Evolutionary conservation across 2,113 vertebrate species (phyloP).

Genomic region (Theristicus caerulescens): DNA sequence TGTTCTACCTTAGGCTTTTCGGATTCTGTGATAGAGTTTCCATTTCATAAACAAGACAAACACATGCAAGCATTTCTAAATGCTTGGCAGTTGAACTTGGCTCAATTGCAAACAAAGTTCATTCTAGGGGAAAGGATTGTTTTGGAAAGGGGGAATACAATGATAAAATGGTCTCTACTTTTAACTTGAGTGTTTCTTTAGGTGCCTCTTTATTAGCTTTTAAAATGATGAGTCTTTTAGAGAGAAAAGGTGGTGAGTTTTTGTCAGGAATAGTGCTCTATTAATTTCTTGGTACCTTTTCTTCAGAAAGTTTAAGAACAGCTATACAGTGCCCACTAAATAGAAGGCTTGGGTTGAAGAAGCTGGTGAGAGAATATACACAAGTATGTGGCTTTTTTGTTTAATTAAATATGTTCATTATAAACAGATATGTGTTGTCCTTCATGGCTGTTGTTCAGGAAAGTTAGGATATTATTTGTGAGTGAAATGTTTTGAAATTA

Average conservation of each 20-base stretch:
- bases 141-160: conserved; percentile 28
- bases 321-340: neutral
- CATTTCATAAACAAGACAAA: conserved; percentile 19
- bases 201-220: neutral
- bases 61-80: conserved; percentile 47
- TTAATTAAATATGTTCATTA: neutral
- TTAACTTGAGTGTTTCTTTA: neutral
- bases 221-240: neutral
- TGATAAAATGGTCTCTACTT: conserved; percentile 6
- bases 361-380: neutral
- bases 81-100: conserved; percentile 55
- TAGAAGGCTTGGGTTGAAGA: neutral
- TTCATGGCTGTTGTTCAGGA: neutral
- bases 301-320: neutral
- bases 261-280: neutral
- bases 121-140: conserved; percentile 47
- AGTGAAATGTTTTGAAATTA: neutral
- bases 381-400: neutral
- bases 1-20: conserved; percentile 11
- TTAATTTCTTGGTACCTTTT: neutral
- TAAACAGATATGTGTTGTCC: neutral
- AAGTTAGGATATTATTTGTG: neutral
- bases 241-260: neutral
- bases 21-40: conserved; percentile 11
- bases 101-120: conserved; percentile 43